These are phyloP conservation scores for Danaus chrysippus DNA, from an alignment of 2,888 invertebrate genomes.

Conservation along the genomic window DNA sequence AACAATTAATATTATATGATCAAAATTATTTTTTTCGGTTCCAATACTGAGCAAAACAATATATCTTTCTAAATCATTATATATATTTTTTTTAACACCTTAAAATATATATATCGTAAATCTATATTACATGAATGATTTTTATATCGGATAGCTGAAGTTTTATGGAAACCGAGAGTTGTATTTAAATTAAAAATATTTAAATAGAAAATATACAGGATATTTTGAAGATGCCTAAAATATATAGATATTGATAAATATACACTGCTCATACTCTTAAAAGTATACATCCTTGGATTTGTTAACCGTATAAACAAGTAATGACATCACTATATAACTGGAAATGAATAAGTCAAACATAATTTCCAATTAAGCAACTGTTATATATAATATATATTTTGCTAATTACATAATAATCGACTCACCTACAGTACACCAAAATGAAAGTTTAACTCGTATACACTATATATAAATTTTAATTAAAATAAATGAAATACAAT, in stretches of 20 bases:
- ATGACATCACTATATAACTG: conserved; percentile 3
- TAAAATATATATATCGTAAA: too few relatives aligned
- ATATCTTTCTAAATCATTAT: background rate
- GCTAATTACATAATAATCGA: background rate
- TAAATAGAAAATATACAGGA: too few relatives aligned
- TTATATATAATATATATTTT: background rate
- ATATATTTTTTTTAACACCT: too few relatives aligned
- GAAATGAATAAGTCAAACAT: background rate
- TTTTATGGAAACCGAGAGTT: too few relatives aligned
- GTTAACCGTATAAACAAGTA: background rate
- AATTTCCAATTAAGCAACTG: background rate
- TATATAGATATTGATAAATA: background rate
- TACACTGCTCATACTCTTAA: background rate
- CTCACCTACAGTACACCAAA: background rate
- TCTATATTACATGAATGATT: too few relatives aligned
- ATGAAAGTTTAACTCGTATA: background rate
- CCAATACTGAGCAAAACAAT: background rate
- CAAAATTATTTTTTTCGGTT: background rate
- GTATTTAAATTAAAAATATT: too few relatives aligned
- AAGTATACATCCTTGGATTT: background rate
- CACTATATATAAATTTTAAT: background rate
- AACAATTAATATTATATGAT: background rate
- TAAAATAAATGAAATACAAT: conserved; percentile 3
- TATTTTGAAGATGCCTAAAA: too few relatives aligned
- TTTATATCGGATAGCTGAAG: too few relatives aligned